Conservation (phyloP, 1,140 invertebrate genomes). For the Eurosta solidaginis region DNA sequence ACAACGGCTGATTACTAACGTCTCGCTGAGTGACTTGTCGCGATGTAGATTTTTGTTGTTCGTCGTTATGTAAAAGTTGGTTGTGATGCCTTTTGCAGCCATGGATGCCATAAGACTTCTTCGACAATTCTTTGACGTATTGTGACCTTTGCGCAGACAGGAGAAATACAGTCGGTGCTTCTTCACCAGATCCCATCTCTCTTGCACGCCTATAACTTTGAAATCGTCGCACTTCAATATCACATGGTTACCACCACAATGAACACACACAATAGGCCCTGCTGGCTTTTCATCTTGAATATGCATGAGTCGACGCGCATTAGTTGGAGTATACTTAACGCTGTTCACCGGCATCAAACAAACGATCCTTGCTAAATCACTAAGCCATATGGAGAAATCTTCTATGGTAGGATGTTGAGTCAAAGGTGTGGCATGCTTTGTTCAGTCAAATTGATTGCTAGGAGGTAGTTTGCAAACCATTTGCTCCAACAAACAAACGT, state of each 20-base stretch:
- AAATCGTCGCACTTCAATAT: not conserved
- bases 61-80: not conserved
- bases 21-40: not conserved
- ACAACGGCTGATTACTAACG: not conserved
- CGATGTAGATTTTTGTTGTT: not conserved
- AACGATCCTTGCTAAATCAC: not conserved
- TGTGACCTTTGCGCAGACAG: not conserved
- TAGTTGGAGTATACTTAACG: not conserved
- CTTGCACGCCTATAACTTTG: not conserved
- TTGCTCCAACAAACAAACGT: too few relatives aligned
- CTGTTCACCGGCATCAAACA: not conserved
- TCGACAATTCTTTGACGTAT: not conserved
- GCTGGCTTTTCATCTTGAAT: not conserved
- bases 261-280: not conserved
- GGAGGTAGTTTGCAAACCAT: too few relatives aligned
- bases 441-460: constrained; percentile 4
- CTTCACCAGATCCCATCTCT: not conserved
- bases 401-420: not conserved
- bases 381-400: not conserved
- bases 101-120: not conserved
- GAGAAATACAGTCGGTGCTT: not conserved
- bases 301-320: not conserved
- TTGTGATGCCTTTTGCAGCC: too few relatives aligned
- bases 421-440: not conserved
- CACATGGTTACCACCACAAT: not conserved